Percentiles rank a stretch among this genome's conserved stretches.
Conservation (phyloP, 2,797 vertebrate genomes). For the Pagetopsis macropterus region DNA sequence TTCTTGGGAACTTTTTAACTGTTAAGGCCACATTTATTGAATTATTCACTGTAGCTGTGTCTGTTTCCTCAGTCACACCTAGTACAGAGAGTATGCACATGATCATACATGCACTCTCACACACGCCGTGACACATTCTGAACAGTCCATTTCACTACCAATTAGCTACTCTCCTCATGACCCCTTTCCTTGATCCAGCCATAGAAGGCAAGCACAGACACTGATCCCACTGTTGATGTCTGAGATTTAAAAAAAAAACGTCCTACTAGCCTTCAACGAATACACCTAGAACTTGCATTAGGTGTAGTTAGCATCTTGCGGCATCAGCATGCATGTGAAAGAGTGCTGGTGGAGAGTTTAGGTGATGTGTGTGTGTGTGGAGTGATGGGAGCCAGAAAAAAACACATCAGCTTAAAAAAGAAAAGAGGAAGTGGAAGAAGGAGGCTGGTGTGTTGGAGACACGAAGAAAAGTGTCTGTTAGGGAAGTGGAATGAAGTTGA, state of each 20-base stretch:
- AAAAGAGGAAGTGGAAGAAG: slow-evolving; percentile 47
- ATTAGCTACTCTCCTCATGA: slow-evolving; percentile 42
- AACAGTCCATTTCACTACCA: slow-evolving; percentile 37
- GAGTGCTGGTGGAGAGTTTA: slow-evolving; percentile 37
- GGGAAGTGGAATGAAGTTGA: slow-evolving; percentile 81
- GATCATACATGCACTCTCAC: slow-evolving; percentile 7
- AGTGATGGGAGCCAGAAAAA: slow-evolving; percentile 65
- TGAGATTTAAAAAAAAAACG: slow-evolving; percentile 11
- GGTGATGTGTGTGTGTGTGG: slow-evolving; percentile 34
- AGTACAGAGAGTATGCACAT: not conserved
- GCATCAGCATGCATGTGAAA: slow-evolving; percentile 18
- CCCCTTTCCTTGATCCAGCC: slow-evolving; percentile 46
- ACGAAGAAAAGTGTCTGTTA: slow-evolving; percentile 67
- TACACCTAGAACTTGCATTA: slow-evolving; percentile 50
- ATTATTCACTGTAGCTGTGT: not conserved
- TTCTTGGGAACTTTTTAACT: slow-evolving; percentile 42
- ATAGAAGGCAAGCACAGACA: slow-evolving; percentile 46
- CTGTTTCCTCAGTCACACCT: not conserved
- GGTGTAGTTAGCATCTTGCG: slow-evolving; percentile 46
- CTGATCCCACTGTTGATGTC: slow-evolving; percentile 49
- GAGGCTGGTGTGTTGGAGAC: slow-evolving; percentile 65
- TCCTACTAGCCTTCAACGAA: slow-evolving; percentile 45
- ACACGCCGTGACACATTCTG: slow-evolving; percentile 3
- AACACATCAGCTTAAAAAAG: slow-evolving; percentile 61
- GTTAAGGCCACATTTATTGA: slow-evolving; percentile 5